A percentile compares a stretch with the other conserved stretches of the same genome.
Conservation (phyloP, 2,797 vertebrate genomes). For the Falco cherrug region DNA sequence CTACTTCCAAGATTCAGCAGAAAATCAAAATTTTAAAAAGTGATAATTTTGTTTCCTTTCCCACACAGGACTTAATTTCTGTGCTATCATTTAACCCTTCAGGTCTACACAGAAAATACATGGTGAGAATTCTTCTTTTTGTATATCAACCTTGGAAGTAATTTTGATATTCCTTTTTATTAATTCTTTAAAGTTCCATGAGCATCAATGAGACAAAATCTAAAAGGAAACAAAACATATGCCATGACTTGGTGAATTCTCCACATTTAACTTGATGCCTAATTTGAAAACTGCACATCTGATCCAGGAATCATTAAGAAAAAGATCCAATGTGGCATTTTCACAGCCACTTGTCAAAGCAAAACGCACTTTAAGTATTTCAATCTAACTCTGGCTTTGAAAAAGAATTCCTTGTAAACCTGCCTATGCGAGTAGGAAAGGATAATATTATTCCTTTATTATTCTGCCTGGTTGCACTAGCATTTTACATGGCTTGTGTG, state of each 20-base stretch:
- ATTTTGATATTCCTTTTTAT: background rate
- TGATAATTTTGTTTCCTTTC: background rate
- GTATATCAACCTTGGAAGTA: background rate
- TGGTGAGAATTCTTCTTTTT: background rate
- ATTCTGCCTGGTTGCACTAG: background rate
- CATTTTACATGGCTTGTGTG: background rate
- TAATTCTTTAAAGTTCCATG: background rate
- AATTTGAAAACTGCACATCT: background rate
- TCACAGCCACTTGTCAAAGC: background rate
- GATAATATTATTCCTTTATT: background rate
- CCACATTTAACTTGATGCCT: background rate
- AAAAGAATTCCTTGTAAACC: background rate
- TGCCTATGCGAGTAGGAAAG: background rate
- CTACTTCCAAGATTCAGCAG: background rate
- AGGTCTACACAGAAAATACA: background rate
- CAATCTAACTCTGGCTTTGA: background rate
- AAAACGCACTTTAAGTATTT: background rate
- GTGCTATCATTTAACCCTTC: background rate
- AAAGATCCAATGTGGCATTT: background rate
- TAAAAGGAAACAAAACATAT: background rate
- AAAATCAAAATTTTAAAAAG: background rate
- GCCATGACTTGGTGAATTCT: background rate
- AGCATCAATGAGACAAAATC: background rate
- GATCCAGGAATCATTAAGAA: background rate
- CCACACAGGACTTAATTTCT: background rate